Evolutionary conservation across 2,113 vertebrate species (phyloP), one percentile per base, ranked within the genome.

Genomic region (Tupaia tana): DNA sequence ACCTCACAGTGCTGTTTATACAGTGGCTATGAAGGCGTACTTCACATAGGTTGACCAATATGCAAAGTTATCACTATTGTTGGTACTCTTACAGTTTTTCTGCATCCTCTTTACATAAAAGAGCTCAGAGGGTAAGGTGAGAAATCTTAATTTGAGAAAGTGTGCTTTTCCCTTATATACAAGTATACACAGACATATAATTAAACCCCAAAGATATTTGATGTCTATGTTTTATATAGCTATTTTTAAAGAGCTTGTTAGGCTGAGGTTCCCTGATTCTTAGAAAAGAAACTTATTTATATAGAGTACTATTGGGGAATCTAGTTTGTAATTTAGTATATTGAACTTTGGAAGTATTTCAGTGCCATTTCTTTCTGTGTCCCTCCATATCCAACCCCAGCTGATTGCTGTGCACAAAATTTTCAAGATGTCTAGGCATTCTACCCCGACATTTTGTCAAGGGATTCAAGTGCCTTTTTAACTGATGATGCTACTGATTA

Each of bases 371-470:
- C 31, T 67, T 61, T 91, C 56, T 81, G 34, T 13, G 71, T 78
- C 22, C 43, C 58, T 11, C 54, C 27, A 22, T n/a, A 80, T 52
- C 56, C n/a, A 54, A 15, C 43, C 13, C 3, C 8, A 18, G 69
- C 13, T 31, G 67, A 15, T 24, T 9, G 20, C 12, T 56, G 9
- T 34, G 19, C 18, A n/a, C 7, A 80, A 92, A 56, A 63, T 79
- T 80, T 87, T 66, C 78, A 95, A 88, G 67, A 97, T 58, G 74
- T 19, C 64, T 22, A 24, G 14, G 85, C 71, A 74, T 89, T 91
- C 58, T 89, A 93, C 59, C 92, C 86, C 58, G 91, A 91, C 80
- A 94, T 66, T 70, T 85, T 79, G 9, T 22, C 93, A 92, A 31
- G 59, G 58, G 56, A 25, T 71, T 29, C 9, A 27, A 31, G 20